phyloP scores from a whole-genome alignment of 92 coral and sea anemone genomes.

The Isaurus tuberculatus region DNA sequence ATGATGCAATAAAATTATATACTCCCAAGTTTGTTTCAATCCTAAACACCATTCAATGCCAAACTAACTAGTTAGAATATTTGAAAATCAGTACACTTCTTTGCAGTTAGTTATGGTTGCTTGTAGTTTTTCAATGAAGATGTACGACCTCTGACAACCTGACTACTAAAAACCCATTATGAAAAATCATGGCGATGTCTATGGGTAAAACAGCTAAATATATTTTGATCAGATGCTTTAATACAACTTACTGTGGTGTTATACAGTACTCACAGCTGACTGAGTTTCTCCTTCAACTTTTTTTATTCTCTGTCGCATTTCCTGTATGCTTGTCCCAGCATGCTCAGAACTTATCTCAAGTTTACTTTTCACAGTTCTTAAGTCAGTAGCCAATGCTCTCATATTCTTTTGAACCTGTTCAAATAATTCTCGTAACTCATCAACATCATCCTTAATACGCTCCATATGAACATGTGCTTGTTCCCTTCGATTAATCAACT shows the following conservation, averaged over 20 bases:
- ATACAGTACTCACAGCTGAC: constrained; percentile 80
- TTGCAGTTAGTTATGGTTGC: too few relatives aligned
- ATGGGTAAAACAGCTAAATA: too few relatives aligned
- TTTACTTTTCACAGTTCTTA: constrained; percentile 86
- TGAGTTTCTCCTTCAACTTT: constrained; percentile 88
- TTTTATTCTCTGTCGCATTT: constrained; percentile 89
- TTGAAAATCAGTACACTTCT: too few relatives aligned
- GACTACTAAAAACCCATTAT: too few relatives aligned
- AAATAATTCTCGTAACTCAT: constrained; percentile 81
- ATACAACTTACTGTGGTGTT: not conserved
- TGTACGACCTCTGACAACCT: too few relatives aligned
- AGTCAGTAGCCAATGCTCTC: constrained; percentile 86
- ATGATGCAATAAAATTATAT: too few relatives aligned
- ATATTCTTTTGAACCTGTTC: constrained; percentile 90
- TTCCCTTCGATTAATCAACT: constrained; percentile 84
- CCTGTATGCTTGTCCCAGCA: constrained; percentile 89
- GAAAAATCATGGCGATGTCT: too few relatives aligned
- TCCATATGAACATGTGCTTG: constrained; percentile 87
- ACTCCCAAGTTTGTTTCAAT: too few relatives aligned
- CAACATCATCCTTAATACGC: constrained; percentile 87
- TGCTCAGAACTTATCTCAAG: constrained; percentile 88
- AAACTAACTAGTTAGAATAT: too few relatives aligned
- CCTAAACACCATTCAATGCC: too few relatives aligned
- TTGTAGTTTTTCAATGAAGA: too few relatives aligned
- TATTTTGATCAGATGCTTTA: not conserved